phyloP scores from a whole-genome alignment of 2,888 invertebrate species.

The Apodemia hepburni region DNA sequence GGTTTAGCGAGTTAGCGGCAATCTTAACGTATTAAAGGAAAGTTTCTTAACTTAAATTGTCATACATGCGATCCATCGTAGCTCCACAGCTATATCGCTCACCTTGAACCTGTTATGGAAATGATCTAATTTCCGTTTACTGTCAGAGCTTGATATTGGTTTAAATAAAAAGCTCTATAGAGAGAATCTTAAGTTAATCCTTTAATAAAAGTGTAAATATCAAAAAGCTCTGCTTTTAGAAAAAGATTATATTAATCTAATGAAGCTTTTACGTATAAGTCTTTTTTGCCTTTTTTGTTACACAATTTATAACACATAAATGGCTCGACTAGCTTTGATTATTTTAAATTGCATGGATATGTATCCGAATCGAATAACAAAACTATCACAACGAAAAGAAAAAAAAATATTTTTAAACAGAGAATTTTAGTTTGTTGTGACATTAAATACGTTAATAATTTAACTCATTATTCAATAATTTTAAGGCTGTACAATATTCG shows the following conservation, averaged over 20 bases:
- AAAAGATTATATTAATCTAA: neutral
- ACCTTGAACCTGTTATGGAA: constrained; percentile 1
- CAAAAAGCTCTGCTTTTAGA: neutral
- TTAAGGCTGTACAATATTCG: too few relatives aligned
- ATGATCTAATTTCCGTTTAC: constrained; percentile 1
- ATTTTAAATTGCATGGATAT: too few relatives aligned
- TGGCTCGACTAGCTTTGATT: too few relatives aligned
- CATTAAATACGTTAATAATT: too few relatives aligned
- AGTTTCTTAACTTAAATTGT: constrained; percentile 12
- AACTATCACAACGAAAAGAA: too few relatives aligned
- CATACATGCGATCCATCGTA: constrained; percentile 4
- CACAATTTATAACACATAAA: too few relatives aligned
- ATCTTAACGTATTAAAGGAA: constrained; percentile 27
- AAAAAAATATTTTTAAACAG: too few relatives aligned
- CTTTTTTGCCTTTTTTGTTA: too few relatives aligned
- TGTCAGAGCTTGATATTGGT: neutral
- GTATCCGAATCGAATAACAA: too few relatives aligned
- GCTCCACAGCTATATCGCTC: neutral
- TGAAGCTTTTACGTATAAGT: too few relatives aligned
- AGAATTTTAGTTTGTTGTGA: too few relatives aligned
- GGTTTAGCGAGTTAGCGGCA: constrained; percentile 37
- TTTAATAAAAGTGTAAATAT: neutral
- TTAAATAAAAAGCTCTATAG: neutral
- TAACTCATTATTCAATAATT: too few relatives aligned
- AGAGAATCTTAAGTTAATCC: neutral